Conservation (phyloP, 37 sponge, comb jelly and placozoan species). For the Haliclona indistincta region DNA sequence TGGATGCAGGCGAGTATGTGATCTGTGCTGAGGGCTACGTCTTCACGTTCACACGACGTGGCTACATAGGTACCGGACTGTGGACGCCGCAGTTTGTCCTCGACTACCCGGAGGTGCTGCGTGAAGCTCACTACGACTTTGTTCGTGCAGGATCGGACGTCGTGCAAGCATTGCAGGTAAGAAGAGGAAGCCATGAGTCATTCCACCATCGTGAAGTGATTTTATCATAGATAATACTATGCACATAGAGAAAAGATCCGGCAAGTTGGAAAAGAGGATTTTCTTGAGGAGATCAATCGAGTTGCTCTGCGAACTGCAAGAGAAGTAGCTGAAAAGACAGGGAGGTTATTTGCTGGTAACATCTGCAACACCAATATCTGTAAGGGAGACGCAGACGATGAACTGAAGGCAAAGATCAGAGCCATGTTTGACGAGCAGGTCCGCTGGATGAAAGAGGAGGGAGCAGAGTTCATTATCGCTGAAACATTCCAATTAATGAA, state of each 20-base stretch:
- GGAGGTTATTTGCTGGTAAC: slow-evolving; percentile 8
- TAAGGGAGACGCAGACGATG: neutral
- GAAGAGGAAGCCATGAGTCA: neutral
- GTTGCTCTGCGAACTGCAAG: slow-evolving; percentile 11
- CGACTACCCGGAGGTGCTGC: slow-evolving; percentile 13
- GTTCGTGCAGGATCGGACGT: slow-evolving; percentile 10
- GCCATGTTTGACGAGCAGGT: slow-evolving; percentile 48
- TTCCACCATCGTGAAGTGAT: neutral
- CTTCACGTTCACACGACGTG: neutral
- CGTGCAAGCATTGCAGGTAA: slow-evolving; percentile 19
- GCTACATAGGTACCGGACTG: neutral
- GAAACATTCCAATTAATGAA: neutral
- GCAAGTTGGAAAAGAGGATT: slow-evolving; percentile 22
- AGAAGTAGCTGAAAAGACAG: slow-evolving; percentile 11
- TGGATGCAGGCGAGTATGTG: slow-evolving; percentile 9
- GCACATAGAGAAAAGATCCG: neutral
- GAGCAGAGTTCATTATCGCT: slow-evolving; percentile 10
- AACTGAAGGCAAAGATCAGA: neutral
- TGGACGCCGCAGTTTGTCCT: slow-evolving; percentile 10
- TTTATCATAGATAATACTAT: slow-evolving; percentile 2
- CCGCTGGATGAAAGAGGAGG: slow-evolving; percentile 38
- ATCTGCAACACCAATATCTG: slow-evolving; percentile 12
- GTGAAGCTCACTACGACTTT: neutral
- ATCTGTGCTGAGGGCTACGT: slow-evolving; percentile 24
- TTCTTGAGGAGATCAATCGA: slow-evolving; percentile 24